Percentiles rank a stretch among this genome's conserved stretches.
Evolutionary conservation across 2,113 vertebrate genomes (phyloP).

Genomic region (Mastomys coucha): DNA sequence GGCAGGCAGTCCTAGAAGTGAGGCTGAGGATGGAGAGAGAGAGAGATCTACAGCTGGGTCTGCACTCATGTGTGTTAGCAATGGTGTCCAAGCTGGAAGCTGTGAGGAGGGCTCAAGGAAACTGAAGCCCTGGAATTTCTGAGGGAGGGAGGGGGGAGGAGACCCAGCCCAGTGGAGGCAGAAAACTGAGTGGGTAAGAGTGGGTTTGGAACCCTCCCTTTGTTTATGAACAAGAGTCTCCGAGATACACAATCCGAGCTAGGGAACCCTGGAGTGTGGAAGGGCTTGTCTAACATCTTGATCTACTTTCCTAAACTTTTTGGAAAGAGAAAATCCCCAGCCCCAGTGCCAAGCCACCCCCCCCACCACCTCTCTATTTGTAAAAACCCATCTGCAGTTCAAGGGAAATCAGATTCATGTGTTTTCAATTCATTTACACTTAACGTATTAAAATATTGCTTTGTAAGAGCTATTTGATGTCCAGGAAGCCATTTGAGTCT

Average conservation of each 20-base stretch:
- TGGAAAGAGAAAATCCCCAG: slow-evolving; percentile 75
- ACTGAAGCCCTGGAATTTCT: slow-evolving; percentile 2
- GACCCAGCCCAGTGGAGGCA: neutral
- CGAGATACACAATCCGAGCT: slow-evolving; percentile 66
- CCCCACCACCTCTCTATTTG: slow-evolving; percentile 69
- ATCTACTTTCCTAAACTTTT: slow-evolving; percentile 80
- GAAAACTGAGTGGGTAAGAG: neutral
- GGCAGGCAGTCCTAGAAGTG: neutral
- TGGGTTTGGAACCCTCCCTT: slow-evolving; percentile 26
- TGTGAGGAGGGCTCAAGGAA: neutral
- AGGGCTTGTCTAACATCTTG: slow-evolving; percentile 81
- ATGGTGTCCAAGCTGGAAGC: neutral
- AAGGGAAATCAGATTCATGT: slow-evolving; percentile 83
- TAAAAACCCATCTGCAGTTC: slow-evolving; percentile 83
- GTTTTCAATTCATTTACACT: slow-evolving; percentile 85
- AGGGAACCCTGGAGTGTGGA: slow-evolving; percentile 66
- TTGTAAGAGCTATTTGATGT: slow-evolving; percentile 85
- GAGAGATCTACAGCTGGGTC: rapidly evolving
- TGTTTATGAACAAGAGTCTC: slow-evolving; percentile 68
- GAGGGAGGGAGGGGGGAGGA: slow-evolving; percentile 18
- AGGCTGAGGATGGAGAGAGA: neutral
- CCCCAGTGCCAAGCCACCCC: slow-evolving; percentile 73
- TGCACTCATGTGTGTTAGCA: neutral
- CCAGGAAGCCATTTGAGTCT: slow-evolving; percentile 83
- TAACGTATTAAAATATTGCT: slow-evolving; percentile 85